Conservation (phyloP, 2,888 invertebrate species). For the Lumbricus terrestris region DNA sequence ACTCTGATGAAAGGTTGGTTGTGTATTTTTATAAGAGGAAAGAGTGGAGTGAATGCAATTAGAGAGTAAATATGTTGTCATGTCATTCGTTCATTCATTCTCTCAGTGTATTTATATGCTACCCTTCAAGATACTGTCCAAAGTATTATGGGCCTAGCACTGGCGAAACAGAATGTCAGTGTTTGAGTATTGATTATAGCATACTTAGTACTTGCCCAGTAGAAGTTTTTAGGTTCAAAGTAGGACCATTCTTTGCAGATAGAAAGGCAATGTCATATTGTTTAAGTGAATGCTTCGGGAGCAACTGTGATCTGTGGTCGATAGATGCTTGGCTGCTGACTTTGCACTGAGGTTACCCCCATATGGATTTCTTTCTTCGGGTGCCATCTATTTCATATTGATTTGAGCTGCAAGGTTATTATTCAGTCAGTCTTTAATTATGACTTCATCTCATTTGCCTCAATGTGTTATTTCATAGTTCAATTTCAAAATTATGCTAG, state of each 20-base stretch:
- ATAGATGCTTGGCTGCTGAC: background rate
- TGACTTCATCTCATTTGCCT: background rate
- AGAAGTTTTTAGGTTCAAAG: background rate
- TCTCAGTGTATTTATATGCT: no score
- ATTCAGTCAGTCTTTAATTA: background rate
- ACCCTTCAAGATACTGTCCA: no score
- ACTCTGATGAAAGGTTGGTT: background rate
- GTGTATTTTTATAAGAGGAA: background rate
- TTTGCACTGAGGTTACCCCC: background rate
- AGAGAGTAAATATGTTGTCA: background rate
- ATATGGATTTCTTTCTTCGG: background rate
- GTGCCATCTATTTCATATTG: background rate
- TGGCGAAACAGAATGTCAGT: background rate
- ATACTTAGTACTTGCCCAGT: background rate
- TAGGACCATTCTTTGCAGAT: background rate
- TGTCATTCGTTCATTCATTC: no score
- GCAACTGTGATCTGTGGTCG: background rate
- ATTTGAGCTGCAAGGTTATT: background rate
- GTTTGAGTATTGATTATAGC: background rate
- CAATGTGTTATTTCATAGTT: background rate
- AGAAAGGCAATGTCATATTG: background rate
- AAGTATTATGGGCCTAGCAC: background rate
- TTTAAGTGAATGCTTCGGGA: background rate
- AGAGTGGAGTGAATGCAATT: background rate
- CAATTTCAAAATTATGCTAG: background rate